Evolutionary conservation across 2,888 invertebrate genomes (phyloP), one percentile per base, ranked within the genome.

Genomic region (Coelopa pilipes): DNA sequence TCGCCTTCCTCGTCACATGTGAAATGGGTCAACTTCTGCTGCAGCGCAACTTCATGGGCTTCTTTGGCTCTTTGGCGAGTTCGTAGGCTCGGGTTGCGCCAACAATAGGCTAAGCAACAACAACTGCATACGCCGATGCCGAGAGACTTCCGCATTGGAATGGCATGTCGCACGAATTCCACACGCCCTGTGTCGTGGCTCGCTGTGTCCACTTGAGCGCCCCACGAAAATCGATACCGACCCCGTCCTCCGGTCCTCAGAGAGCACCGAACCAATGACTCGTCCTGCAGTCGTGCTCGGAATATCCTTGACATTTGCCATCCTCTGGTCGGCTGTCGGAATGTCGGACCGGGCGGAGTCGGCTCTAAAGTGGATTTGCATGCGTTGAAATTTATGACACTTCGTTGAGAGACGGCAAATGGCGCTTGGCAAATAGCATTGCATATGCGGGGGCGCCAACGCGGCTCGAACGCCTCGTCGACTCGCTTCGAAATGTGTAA

Each of bases 271-370:
- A 34, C 4, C 34, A 34, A 34, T 34, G 34, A 34, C 2, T 34
- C 24, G 24, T 59, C 57, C 57, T 59, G 57, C 21, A 19, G 19
- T 19, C 12, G 10, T 3, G 24, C 21, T 21, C 57, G 19, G 13
- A 59, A 59, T 59, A 59, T 59, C 57, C 57, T 59, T 59, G 57
- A 59, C 57, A 59, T 59, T 59, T 59, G 19, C 19, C 19, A 24
- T 59, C 57, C 11, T 59, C 57, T 19, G 12, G 57, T 55, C 17
- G 17, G 24, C 19, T 59, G 57, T 59, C 57, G 24, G 24, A 59
- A 59, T 59, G 57, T 59, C 24, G 57, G 21, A 17, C 3, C 17
- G 24, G 57, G 10, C n/a, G 19, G 15, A 57, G 57, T 21, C 17
- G 19, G 11, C 2, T 19, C 19, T 59, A 59, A 21, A 59, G 21